Evolutionary conservation across 92 coral and sea anemone species (phyloP), one percentile per base, ranked within the genome.

Genomic region (Phenganax marumi): DNA sequence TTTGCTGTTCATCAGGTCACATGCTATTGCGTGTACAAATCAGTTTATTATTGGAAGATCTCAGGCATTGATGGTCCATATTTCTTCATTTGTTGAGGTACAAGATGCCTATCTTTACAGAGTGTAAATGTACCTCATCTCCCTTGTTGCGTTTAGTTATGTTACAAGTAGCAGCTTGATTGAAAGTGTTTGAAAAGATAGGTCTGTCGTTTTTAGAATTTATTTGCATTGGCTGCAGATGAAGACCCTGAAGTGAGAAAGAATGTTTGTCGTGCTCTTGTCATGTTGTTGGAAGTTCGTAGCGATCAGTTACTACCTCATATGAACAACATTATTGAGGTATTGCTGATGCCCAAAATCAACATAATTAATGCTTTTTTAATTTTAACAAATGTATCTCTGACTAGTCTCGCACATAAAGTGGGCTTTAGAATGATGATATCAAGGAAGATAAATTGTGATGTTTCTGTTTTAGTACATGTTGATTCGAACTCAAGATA

Each of bases 241-340:
- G 98, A 94, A 79, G 98, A 94, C 79, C 90, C 98, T 12, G 98
- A 94, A 85, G 98, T 94, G 19, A 87, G 98, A 50, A 94, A 94
- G 85, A 94, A 94, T 78, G 98, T 94, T n/a, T 94, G 98, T 79
- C 90, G 97, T n/a, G 98, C 98, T 9, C 90, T 94, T 68, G 98
- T 94, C 73, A 94, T 94, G 98, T 87, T 94, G 50, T 76, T 94
- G 23, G 98, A 94, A 87, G 98, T 94, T 71, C 91, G 98, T 62
- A 93, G 97, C 12, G 98, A 94, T 24, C 98, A 94, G 51, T 88
- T 94, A 39, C 87, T 94, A 52, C 98, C 98, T 65, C 98, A 94
- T 62, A 94, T 94, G 98, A 94, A 89, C 74, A 91, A 92, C 75
- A 94, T 94, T 66, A 93, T 94, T n/a, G 98, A 94, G 97, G 97